A percentile compares a stretch with the other conserved stretches of the same genome.
Evolutionary conservation across 2,888 invertebrate genomes (phyloP).

Genomic region (Trimorus sp.): DNA sequence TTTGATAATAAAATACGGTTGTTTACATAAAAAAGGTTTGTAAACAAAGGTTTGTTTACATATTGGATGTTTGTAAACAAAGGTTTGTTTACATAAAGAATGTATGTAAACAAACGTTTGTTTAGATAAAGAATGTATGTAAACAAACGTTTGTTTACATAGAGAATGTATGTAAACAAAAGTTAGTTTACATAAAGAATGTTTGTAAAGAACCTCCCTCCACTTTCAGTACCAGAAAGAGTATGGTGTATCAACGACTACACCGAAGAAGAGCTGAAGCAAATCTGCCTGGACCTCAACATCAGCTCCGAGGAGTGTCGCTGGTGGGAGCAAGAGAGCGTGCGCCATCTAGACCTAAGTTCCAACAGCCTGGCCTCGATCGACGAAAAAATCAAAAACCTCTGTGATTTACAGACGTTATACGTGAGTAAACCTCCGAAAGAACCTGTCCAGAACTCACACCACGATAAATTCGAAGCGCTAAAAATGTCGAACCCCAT

Average conservation of each 20-base stretch:
- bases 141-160: not conserved
- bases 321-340: constrained; percentile 93
- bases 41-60: too few species aligned
- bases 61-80: too few species aligned
- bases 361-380: constrained; percentile 87
- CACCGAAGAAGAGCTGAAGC: constrained; percentile 84
- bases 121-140: too few species aligned
- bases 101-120: too few species aligned
- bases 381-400: constrained; percentile 85
- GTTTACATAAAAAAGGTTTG: too few species aligned
- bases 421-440: constrained; percentile 83
- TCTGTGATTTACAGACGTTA: constrained; percentile 87
- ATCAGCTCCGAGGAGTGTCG: constrained; percentile 84
- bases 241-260: constrained; percentile 89
- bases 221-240: constrained; percentile 86
- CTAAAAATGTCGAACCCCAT: too few species aligned
- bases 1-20: too few species aligned
- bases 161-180: not conserved
- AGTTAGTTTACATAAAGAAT: too few species aligned
- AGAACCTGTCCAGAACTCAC: too few species aligned
- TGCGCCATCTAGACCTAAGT: constrained; percentile 90
- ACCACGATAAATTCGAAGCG: too few species aligned
- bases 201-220: not conserved
- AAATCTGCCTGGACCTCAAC: constrained; percentile 83
- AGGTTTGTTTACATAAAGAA: too few species aligned